Base-by-base conservation (phyloP, 2,797 vertebrate genomes). In the Chiroxiphia lanceolata region DNA sequence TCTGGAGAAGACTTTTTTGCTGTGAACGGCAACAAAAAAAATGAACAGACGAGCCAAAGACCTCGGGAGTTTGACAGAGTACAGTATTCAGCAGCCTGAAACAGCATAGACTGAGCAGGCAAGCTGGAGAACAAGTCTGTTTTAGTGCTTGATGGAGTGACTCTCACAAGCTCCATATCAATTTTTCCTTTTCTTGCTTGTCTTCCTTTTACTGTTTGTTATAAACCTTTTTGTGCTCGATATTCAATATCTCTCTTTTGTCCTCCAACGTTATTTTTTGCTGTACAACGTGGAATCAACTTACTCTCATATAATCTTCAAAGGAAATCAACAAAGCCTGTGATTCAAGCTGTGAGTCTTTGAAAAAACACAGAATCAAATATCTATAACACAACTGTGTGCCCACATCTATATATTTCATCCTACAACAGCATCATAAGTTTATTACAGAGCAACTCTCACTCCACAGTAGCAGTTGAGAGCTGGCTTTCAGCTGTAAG, bases 41-140 rank as follows among this genome's bases (percentile, higher is more conserved):
- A 69, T 12, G 27, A 83, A 51, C 22, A 69, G 82, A 75, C 0
- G 0, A 93, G 38, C 27, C 77, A 69, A 82, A 92, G 72, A 70
- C 64, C 51, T 77, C 18, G 2, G 40, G 87, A 92, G 36, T 57
- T 71, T 95, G 89, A 92, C 69, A 65, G 57, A 95, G 57, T 57
- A 92, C 11, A 70, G 69, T 76, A 93, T 67, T 85, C 84, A 94
- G 76, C 77, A 89, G 82, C 71, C 94, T 92, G 95, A 93, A 95
- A 96, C 56, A n/a, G 48, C 45, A 76, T 0, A 75, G 79, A 56
- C 69, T 63, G 38, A 94, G 50, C 51, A 72, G 54, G 48, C 53
- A 94, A 4, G 1, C 40, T 69, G 67, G 29, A 95, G 87, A 96
- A 91, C 54, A 74, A 88, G 76, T 78, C 56, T 70, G 67, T 83